These are phyloP conservation scores for Drosophila mulleri DNA, from an alignment of 2,888 invertebrate species.

Conservation along the genomic window DNA sequence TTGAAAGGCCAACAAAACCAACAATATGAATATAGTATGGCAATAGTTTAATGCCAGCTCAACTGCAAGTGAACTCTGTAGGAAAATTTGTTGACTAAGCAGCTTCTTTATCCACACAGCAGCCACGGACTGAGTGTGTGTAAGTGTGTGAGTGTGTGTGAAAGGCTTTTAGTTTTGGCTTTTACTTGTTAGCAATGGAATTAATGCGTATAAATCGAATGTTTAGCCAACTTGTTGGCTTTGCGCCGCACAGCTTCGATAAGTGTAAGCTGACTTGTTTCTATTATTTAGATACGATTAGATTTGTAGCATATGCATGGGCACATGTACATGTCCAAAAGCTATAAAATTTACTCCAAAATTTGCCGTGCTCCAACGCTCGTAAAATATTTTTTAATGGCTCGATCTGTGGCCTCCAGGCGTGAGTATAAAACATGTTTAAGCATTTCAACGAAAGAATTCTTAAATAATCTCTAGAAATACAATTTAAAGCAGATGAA, in stretches of 20 bases:
- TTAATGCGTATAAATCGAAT: conserved; percentile 21
- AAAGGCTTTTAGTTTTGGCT: conserved; percentile 12
- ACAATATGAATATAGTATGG: conserved; percentile 23
- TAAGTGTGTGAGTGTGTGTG: background rate
- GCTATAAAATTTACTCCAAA: background rate
- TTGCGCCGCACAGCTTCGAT: background rate
- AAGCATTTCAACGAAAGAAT: too few relatives aligned
- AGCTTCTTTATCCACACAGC: conserved; percentile 20
- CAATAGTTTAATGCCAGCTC: conserved; percentile 67
- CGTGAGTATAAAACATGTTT: background rate
- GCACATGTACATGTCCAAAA: too few relatives aligned
- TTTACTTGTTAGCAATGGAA: conserved; percentile 4
- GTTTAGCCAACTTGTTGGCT: conserved; percentile 19
- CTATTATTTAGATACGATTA: background rate
- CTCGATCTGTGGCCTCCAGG: background rate
- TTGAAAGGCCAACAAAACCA: conserved; percentile 37
- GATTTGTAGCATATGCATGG: too few relatives aligned
- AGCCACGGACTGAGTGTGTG: background rate
- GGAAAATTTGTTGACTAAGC: conserved; percentile 60
- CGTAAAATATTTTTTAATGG: background rate
- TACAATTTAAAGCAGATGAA: too few relatives aligned
- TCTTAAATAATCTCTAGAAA: too few relatives aligned
- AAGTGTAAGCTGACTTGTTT: conserved; percentile 2
- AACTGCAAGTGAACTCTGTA: conserved; percentile 28
- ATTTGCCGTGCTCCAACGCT: background rate